A percentile compares a stretch with the other conserved stretches of the same genome.
Evolutionary conservation across 2,113 vertebrate species (phyloP).

Genomic region (Osmerus eperlanus): DNA sequence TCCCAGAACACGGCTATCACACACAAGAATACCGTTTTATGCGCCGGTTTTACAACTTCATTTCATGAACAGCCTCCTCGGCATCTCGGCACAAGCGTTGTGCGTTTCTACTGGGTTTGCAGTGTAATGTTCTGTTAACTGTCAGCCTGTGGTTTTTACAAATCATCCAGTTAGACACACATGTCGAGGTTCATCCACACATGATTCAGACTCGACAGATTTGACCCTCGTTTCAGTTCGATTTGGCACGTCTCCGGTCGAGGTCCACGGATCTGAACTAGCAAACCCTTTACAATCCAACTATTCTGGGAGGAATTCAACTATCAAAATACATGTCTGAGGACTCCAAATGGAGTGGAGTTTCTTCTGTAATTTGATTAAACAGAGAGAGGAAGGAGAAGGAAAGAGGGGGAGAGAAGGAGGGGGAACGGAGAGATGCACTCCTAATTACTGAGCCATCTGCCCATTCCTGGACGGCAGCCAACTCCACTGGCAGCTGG

Average conservation of each 20-base stretch:
- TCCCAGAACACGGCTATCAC: no score
- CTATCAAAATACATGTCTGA: conserved; percentile 47
- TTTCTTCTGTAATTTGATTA: conserved; percentile 81
- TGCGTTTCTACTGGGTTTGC: conserved; percentile 22
- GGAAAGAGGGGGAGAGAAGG: conserved; percentile 32
- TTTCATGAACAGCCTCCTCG: conserved; percentile 35
- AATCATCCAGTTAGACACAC: conserved; percentile 36
- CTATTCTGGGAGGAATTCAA: conserved; percentile 41
- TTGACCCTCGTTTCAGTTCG: no score
- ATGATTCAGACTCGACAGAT: conserved; percentile 23
- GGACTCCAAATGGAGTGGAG: conserved; percentile 59
- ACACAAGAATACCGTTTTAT: conserved; percentile 4
- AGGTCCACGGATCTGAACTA: conserved; percentile 23
- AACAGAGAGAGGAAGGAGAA: conserved; percentile 61
- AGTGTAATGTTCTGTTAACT: conserved; percentile 14
- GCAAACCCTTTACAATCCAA: conserved; percentile 34
- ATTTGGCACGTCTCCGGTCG: conserved; percentile 9
- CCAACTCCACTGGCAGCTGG: conserved; percentile 82
- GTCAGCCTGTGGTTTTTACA: conserved; percentile 21
- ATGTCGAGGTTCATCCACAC: conserved; percentile 26
- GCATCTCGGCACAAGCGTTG: conserved; percentile 26
- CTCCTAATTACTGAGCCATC: conserved; percentile 83
- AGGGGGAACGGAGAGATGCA: conserved; percentile 71
- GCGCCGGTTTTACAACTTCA: conserved; percentile 36
- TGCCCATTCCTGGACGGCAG: conserved; percentile 79